A percentile compares a stretch with the other conserved stretches of the same genome.
phyloP scores from a whole-genome alignment of 2,113 vertebrate species.

The Nesospiza acunhae region DNA sequence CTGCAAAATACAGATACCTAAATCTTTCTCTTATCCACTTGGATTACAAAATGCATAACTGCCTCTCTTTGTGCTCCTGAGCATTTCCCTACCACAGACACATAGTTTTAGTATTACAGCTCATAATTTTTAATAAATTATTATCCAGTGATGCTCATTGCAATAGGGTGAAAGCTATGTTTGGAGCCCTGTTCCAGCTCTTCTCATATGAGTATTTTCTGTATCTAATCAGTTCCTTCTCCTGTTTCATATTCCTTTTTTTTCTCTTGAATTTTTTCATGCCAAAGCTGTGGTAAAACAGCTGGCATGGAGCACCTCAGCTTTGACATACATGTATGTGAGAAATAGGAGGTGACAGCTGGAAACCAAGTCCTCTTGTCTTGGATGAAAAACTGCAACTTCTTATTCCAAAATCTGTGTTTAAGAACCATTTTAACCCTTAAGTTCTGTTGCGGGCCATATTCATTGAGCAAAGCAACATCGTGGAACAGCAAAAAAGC shows the following conservation, averaged over 20 bases:
- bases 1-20: neutral
- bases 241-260: neutral
- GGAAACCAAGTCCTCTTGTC: neutral
- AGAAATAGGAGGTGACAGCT: neutral
- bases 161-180: neutral
- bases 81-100: neutral
- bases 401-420: neutral
- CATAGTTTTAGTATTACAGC: neutral
- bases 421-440: neutral
- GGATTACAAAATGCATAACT: neutral
- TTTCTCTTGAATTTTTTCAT: neutral
- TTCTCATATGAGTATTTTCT: neutral
- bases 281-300: neutral
- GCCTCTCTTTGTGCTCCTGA: neutral
- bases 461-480: neutral
- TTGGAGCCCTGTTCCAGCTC: neutral
- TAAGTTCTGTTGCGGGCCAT: neutral
- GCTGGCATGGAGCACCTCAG: neutral
- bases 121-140: neutral
- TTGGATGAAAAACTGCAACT: neutral
- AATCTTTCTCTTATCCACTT: neutral
- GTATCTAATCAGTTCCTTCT: neutral
- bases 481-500: neutral
- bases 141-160: neutral
- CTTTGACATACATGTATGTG: neutral